Percentiles rank a stretch among this genome's conserved stretches.
These are phyloP conservation scores for Excalfactoria chinensis DNA, from an alignment of 2,113 vertebrate genomes.

Conservation along the genomic window DNA sequence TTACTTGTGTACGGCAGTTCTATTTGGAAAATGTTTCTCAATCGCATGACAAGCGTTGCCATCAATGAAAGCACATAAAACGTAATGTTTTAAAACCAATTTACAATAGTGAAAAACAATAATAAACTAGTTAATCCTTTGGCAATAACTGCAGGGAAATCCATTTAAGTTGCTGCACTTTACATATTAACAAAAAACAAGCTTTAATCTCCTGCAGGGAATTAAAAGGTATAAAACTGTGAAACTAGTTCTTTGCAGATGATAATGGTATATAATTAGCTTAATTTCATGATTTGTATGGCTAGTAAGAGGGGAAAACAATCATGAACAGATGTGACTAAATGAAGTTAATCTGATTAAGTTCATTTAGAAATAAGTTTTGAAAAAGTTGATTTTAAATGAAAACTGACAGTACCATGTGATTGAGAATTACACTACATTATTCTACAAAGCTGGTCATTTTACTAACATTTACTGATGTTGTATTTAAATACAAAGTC, in stretches of 20 bases:
- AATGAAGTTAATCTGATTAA: conserved; percentile 81
- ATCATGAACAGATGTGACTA: conserved; percentile 79
- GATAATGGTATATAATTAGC: conserved; percentile 78
- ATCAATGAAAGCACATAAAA: conserved; percentile 61
- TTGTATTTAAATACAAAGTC: conserved; percentile 1
- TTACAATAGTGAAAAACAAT: conserved; percentile 65
- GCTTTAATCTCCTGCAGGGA: conserved; percentile 64
- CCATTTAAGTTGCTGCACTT: conserved; percentile 64
- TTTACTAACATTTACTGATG: background rate
- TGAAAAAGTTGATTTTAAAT: conserved; percentile 82
- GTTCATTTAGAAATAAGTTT: conserved; percentile 80
- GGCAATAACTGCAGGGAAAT: conserved; percentile 61
- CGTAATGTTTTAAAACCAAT: conserved; percentile 65
- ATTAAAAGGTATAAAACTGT: conserved; percentile 76
- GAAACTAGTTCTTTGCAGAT: conserved; percentile 68
- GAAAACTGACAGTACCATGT: conserved; percentile 72
- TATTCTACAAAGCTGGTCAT: background rate
- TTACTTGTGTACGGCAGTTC: conserved; percentile 15
- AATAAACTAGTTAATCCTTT: conserved; percentile 68
- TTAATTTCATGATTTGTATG: conserved; percentile 81
- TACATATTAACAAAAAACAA: conserved; percentile 70
- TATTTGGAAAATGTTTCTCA: conserved; percentile 36
- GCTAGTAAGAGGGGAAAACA: conserved; percentile 72
- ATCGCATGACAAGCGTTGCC: background rate
- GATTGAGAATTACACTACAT: conserved; percentile 36